Conservation (phyloP, 2,888 invertebrate species). For the Nomada fucata region DNA sequence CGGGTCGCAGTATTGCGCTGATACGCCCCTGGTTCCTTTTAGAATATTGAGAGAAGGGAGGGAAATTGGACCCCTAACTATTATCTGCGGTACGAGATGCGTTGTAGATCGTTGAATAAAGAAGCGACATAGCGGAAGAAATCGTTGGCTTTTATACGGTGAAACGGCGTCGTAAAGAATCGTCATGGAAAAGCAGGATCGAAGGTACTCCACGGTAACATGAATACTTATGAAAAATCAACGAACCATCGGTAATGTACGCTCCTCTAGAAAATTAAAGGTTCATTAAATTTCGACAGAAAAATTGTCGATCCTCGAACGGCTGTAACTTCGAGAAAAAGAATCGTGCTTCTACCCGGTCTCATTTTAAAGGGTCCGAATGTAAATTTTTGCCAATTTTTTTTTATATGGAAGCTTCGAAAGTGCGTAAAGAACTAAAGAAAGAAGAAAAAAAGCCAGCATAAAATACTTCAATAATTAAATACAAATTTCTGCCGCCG, state of each 20-base stretch:
- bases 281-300: too few species aligned
- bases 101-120: slow-evolving; percentile 26
- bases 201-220: slow-evolving; percentile 20
- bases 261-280: too few species aligned
- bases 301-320: slow-evolving; percentile 20
- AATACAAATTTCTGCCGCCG: slow-evolving; percentile 30
- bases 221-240: slow-evolving; percentile 61
- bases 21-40: not conserved
- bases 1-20: slow-evolving; percentile 25
- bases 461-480: slow-evolving; percentile 48
- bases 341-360: too few species aligned
- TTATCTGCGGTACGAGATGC: slow-evolving; percentile 6
- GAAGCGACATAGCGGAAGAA: slow-evolving; percentile 11
- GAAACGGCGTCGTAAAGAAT: slow-evolving; percentile 33
- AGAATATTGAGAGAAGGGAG: not conserved
- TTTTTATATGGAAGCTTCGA: slow-evolving; percentile 19
- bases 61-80: slow-evolving; percentile 8
- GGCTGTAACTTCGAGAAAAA: too few species aligned
- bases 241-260: slow-evolving; percentile 49
- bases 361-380: too few species aligned
- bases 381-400: too few species aligned
- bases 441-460: too few species aligned
- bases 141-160: slow-evolving; percentile 24
- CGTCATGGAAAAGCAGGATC: slow-evolving; percentile 17
- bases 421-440: slow-evolving; percentile 49